Conservation (phyloP, 2,113 vertebrate genomes). For the Capricornis sumatraensis region DNA sequence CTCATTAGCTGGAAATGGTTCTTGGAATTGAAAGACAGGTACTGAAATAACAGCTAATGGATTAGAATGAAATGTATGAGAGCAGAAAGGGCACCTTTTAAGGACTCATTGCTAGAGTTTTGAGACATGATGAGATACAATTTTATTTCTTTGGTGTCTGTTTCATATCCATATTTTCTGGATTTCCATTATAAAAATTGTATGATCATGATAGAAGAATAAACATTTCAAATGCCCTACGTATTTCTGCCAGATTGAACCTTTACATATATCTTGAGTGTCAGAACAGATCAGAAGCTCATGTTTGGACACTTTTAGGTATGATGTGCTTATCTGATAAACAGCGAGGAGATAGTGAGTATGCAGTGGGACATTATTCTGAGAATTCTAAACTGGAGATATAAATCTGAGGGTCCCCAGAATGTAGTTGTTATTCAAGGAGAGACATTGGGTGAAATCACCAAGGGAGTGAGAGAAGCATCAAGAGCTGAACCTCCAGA, state of each 20-base stretch:
- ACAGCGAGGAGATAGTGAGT: neutral
- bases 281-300: neutral
- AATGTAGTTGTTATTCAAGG: neutral
- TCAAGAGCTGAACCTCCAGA: neutral
- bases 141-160: neutral
- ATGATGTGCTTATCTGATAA: neutral
- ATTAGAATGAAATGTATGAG: neutral
- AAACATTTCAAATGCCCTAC: neutral
- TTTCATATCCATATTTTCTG: neutral
- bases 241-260: neutral
- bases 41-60: neutral
- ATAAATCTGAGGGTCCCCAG: neutral
- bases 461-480: neutral
- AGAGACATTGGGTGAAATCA: neutral
- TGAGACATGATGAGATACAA: neutral
- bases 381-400: neutral
- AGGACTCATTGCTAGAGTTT: neutral
- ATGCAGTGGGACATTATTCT: neutral
- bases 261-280: neutral
- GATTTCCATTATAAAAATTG: neutral
- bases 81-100: neutral
- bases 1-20: neutral
- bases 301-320: neutral
- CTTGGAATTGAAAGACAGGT: neutral
- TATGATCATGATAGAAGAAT: neutral